Base-by-base conservation (phyloP, 2,797 vertebrate genomes). In the Peromyscus attwateri region DNA sequence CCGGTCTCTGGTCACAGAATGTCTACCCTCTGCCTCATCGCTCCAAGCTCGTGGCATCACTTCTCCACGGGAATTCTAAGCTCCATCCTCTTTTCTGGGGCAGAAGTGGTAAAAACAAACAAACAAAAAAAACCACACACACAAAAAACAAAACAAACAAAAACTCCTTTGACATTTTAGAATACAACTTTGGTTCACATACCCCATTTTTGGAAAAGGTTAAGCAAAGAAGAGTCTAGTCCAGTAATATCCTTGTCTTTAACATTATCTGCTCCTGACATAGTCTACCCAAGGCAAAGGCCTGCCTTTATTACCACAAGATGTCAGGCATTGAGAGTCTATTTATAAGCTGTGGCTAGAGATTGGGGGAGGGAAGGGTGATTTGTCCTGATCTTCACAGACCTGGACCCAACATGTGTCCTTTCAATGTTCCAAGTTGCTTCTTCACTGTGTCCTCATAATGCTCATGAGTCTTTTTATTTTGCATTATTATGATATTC, bases 111-210 rank as follows among this genome's bases (percentile, higher is more conserved):
- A 79, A 85, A 85, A 64, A 46, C 46, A 46, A 46, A 46, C 46
- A 46, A 46, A 49, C 46, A 49, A 49, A 43, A 4, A 43, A 43
- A 40, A n/a, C n/a, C 40, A 43, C 3, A 43, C 43, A 43, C 43
- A 43, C n/a, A 43, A 43, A 43, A 43, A 43, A 43, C 43, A 43
- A 43, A 43, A 11, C 49, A 49, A 49, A 49, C 46, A 49, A 49
- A 10, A 85, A 82, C 57, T 71, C 29, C 64, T 92, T 37, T 90
- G 60, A 87, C 76, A 37, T 89, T 95, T 92, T 82, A 57, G 84
- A 96, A 91, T 3, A 71, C 12, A 57, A 25, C 9, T 84, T 94
- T 80, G 62, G 6, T 7, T 40, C 13, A 2, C 11, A 1, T 23
- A 82, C 55, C 2, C 23, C 13, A 29, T 92, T 91, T 93, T 92